Base-by-base conservation (phyloP, 2,888 invertebrate genomes). In the Pseudococcus viburni region DNA sequence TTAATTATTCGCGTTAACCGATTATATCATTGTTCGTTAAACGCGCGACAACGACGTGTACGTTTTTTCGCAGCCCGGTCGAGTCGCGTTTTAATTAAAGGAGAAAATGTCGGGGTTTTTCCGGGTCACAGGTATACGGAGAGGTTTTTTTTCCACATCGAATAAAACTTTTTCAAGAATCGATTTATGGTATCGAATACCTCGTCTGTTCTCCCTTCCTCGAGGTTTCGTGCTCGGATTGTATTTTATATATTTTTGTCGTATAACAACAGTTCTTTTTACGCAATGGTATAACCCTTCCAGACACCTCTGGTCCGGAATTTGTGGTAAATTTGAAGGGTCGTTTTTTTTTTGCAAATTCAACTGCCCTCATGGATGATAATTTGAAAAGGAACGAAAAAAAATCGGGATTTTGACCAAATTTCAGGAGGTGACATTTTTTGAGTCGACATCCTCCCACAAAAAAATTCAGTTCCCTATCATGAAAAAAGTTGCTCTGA, bases 1-100 rank as follows among this genome's bases (percentile, higher is more conserved):
- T 64, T 64, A 64, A 64, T 64, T 64, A 64, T 64, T 64, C 64
- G 64, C 64, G 19, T 64, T 19, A 22, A 64, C 19, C 64, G 64
- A 64, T 64, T 64, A 64, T 64, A 19, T 64, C 64, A 64, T 64
- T 64, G 22, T 22, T 64, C 64, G 19, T 64, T 64, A 22, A 64
- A 64, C 64, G 8, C 22, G 19, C 64, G 64, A 64, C 64, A 22
- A 22, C 64, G 64, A 64, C 64, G 64, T 64, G 64, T 64, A 22
- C 64, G 64, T 64, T 64, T 64, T 64, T 64, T 64, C n/a, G 55
- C 48, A 51, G 48, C 48, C 55, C n/a, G n/a, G 5, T 55, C 17
- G 17, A 64, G 15, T 64, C 9, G 64, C 64, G 64, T 64, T 64
- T 64, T 64, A 64, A 64, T 64, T 64, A 64, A 64, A 64, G 22